Base-by-base conservation (phyloP, 2,888 invertebrate species). In the Ectropis crepuscularia region DNA sequence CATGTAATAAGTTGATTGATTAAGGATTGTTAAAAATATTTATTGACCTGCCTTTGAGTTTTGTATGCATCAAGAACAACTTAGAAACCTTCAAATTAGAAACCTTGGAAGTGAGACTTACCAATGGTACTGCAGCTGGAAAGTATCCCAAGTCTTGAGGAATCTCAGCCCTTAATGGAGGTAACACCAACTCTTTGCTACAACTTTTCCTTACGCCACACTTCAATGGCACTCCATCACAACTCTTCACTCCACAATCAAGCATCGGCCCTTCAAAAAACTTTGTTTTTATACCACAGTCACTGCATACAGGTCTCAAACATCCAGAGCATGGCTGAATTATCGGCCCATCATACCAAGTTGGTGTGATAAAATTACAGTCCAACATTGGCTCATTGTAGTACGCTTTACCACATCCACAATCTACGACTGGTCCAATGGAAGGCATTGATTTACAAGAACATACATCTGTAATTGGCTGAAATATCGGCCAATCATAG, bases 141-240 rank as follows among this genome's bases (percentile, higher is more conserved):
- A 81, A 72, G 54, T 82, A 86, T 0, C 86, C 85, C 8, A 86
- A 57, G 0, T 83, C 85, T 41, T 57, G 61, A 0, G 81, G 82
- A 8, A 86, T 57, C n/a, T 84, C 83, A 0, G 70, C 70, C 5
- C 76, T 57, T 5, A 65, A n/a, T 5, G 86, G 86, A 0, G 86
- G 83, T 37, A 80, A 61, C 55, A 86, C 77, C 0, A 84, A 67
- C 39, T 80, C 78, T 1, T 75, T 65, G 7, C 71, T 48, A 11
- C 53, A 43, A 2, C 42, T 69, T 54, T 28, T 28, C 16, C 4
- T 28, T 28, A 28, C 16, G 16, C 43, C n/a, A 43, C 11, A 43
- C 6, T 43, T n/a, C n/a, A 43, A 6, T 11, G 11, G 6, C 0
- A 11, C 5, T 11, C 11, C 43, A n/a, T 43, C 43, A 43, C n/a